Conservation (phyloP, 1,140 invertebrate genomes). For the Zaprionus kolodkinae region DNA sequence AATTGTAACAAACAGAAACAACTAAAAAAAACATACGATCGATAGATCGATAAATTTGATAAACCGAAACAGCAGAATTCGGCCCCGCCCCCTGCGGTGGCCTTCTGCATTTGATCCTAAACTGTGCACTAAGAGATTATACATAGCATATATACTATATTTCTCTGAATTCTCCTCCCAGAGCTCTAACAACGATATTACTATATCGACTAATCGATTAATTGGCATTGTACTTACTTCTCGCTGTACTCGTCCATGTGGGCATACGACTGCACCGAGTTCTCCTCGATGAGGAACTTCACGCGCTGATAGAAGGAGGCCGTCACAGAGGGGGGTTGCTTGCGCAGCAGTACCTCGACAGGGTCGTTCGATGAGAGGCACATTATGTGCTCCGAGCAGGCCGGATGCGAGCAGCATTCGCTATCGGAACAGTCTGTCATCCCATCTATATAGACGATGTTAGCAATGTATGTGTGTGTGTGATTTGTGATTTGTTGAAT, state of each 20-base stretch:
- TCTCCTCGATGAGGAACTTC: conserved; percentile 99
- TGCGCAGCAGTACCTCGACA: conserved; percentile 96
- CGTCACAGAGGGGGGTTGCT: conserved; percentile 97
- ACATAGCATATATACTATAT: conserved; percentile 38
- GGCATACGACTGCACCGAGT: conserved; percentile 98
- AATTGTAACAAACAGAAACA: background rate
- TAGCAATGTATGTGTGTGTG: background rate
- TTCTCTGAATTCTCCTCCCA: background rate
- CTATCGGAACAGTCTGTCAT: conserved; percentile 99
- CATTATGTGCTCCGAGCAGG: conserved; percentile 95
- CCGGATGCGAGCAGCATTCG: conserved; percentile 94
- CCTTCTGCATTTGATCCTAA: conserved; percentile 38
- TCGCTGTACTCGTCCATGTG: conserved; percentile 98
- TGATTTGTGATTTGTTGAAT: background rate
- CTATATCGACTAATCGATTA: conserved; percentile 17
- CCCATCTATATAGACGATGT: conserved; percentile 90
- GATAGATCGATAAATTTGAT: conserved; percentile 26
- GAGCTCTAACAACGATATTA: conserved; percentile 17
- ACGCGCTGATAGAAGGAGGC: conserved; percentile 99
- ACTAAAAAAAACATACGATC: conserved; percentile 8
- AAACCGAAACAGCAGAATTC: conserved; percentile 15
- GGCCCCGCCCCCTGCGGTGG: background rate
- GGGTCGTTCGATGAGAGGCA: conserved; percentile 97
- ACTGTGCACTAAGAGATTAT: conserved; percentile 50
- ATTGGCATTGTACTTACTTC: conserved; percentile 90